Base-by-base conservation (phyloP, 1,140 invertebrate genomes). In the Popillia japonica region DNA sequence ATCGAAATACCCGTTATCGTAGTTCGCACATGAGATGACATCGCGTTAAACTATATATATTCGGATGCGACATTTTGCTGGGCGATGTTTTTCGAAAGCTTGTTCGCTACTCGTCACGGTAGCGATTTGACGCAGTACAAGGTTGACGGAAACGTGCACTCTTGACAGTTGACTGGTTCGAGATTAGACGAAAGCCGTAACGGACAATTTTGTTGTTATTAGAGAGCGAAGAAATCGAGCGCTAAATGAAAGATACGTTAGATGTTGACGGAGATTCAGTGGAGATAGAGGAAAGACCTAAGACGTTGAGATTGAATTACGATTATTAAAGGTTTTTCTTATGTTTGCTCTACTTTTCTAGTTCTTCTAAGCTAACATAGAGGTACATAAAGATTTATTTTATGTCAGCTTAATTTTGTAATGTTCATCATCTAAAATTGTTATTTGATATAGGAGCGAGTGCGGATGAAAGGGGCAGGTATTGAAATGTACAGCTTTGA, bases 21-120 rank as follows among this genome's bases (percentile, higher is more conserved):
- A 48, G 44, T 48, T 48, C 44, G 44, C 44, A 48, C 44, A 48
- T 48, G 44, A 48, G 44, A 48, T 48, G 44, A 48, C 44, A 48
- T 48, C 44, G 17, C 44, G 17, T 48, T 48, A 48, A 48, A 48
- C 17, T n/a, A n/a, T 10, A 48, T 48, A 10, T n/a, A n/a, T n/a
- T n/a, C 44, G 44, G 11, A 2, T 3, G 44, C 44, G 44, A 14
- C 17, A n/a, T n/a, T 48, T n/a, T n/a, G 44, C 17, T n/a, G 17
- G 44, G 17, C 17, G n/a, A n/a, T 48, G 17, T n/a, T 48, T 48
- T 48, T 48, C 44, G 11, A 10, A n/a, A n/a, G 44, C 44, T 48
- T 48, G 17, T 48, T 48, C 4, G 11, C 44, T 48, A 48, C n/a
- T n/a, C n/a, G n/a, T n/a, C n/a, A n/a, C n/a, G n/a, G n/a, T n/a